A percentile compares a stretch with the other conserved stretches of the same genome.
These are phyloP conservation scores for Ectropis grisescens DNA, from an alignment of 1,140 invertebrate species.

Conservation along the genomic window DNA sequence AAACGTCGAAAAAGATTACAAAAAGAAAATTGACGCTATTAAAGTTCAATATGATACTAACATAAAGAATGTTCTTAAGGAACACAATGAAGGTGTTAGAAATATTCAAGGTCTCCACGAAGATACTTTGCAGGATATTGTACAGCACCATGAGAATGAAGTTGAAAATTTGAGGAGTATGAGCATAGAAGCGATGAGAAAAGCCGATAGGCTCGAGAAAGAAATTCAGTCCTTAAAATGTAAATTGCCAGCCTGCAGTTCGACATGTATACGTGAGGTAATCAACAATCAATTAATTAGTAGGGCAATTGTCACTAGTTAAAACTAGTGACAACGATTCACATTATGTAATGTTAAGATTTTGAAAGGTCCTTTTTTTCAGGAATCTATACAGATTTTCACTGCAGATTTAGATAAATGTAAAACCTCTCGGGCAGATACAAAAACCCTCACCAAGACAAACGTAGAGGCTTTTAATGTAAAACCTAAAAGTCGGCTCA, in stretches of 20 bases:
- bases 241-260: conserved; percentile 16
- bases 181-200: conserved; percentile 54
- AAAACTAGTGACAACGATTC: too few species aligned
- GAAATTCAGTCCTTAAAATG: conserved; percentile 34
- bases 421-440: conserved; percentile 23
- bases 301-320: too few species aligned
- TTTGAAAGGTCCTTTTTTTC: conserved; percentile 3
- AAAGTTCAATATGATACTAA: conserved; percentile 53
- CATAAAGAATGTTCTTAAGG: conserved; percentile 51
- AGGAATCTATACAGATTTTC: conserved; percentile 31
- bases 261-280: conserved; percentile 15
- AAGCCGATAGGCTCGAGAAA: conserved; percentile 44
- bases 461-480: conserved; percentile 45
- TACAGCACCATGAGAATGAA: conserved; percentile 55
- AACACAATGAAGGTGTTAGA: conserved; percentile 52
- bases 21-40: conserved; percentile 47
- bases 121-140: conserved; percentile 44
- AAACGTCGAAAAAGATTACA: conserved; percentile 45
- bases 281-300: too few species aligned
- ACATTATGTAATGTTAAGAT: too few species aligned
- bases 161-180: conserved; percentile 50
- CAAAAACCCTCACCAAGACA: conserved; percentile 42
- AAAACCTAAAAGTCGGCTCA: conserved; percentile 27
- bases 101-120: conserved; percentile 55
- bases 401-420: conserved; percentile 24